Evolutionary conservation across 2,888 invertebrate genomes (phyloP).

Genomic region (Cyrtodaria siliqua): DNA sequence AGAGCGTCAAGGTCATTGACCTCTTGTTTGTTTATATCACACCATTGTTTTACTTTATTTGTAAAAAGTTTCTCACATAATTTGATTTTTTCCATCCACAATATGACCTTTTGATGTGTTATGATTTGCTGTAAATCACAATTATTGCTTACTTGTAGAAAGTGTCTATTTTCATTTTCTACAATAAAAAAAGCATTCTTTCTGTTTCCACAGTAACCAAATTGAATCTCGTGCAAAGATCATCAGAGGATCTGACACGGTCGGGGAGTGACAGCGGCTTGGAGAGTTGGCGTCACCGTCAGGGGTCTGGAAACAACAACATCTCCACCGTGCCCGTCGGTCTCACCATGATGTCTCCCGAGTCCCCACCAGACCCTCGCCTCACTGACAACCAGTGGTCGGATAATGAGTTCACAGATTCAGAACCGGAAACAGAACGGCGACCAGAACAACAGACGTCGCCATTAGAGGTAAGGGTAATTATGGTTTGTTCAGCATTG

Average conservation of each 20-base stretch:
- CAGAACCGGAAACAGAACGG: slow-evolving; percentile 73
- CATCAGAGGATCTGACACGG: slow-evolving; percentile 59
- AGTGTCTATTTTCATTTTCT: too few species aligned
- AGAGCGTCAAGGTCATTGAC: too few species aligned
- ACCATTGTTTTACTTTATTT: too few species aligned
- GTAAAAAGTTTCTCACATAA: too few species aligned
- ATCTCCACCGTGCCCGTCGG: slow-evolving; percentile 76
- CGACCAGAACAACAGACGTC: slow-evolving; percentile 53
- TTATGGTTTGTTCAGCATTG: too few species aligned
- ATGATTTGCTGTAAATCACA: too few species aligned
- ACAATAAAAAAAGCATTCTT: too few species aligned
- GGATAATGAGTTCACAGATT: slow-evolving; percentile 93
- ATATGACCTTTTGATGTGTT: too few species aligned
- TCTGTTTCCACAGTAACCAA: slow-evolving; percentile 62
- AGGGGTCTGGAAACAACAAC: slow-evolving; percentile 71
- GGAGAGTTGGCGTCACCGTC: slow-evolving; percentile 78
- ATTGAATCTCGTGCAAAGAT: slow-evolving; percentile 60
- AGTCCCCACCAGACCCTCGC: slow-evolving; percentile 68
- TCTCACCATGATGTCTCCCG: slow-evolving; percentile 78
- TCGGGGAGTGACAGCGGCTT: slow-evolving; percentile 67
- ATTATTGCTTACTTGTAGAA: too few species aligned
- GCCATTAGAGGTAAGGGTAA: slow-evolving; percentile 55
- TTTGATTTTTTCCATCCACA: too few species aligned
- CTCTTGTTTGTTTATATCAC: too few species aligned
- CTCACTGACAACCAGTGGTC: slow-evolving; percentile 92